Evolutionary conservation across 2,797 vertebrate genomes (phyloP).

Genomic region (Pseudomugil gertrudae): DNA sequence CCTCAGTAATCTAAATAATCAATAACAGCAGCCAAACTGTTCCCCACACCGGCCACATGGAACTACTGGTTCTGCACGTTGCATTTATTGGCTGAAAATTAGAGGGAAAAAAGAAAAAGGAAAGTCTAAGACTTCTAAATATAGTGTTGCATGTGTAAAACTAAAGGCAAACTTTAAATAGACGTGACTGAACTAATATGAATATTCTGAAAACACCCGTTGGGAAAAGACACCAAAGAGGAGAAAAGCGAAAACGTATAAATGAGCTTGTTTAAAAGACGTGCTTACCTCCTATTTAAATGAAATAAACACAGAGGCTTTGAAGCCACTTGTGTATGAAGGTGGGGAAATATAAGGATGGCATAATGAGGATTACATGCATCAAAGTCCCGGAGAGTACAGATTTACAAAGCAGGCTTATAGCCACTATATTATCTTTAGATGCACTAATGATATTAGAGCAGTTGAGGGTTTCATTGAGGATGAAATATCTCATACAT

Average conservation of each 20-base stretch:
- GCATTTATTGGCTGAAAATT: not conserved
- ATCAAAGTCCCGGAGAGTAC: slow-evolving; percentile 23
- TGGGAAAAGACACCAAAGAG: slow-evolving; percentile 15
- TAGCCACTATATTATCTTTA: slow-evolving; percentile 18
- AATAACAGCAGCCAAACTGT: not conserved
- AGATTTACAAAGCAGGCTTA: slow-evolving; percentile 30
- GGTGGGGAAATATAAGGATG: slow-evolving; percentile 21
- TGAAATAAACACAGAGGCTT: slow-evolving; percentile 27
- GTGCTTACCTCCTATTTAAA: slow-evolving; percentile 33
- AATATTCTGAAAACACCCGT: not conserved
- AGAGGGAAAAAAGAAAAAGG: not conserved
- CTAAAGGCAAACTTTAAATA: slow-evolving; percentile 5
- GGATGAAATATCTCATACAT: slow-evolving; percentile 36
- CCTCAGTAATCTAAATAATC: not conserved
- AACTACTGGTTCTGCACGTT: not conserved
- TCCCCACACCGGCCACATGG: not conserved
- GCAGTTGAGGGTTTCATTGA: slow-evolving; percentile 38
- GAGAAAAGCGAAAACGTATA: slow-evolving; percentile 12
- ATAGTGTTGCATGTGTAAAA: slow-evolving; percentile 7
- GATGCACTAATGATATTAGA: slow-evolving; percentile 16
- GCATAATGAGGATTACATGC: slow-evolving; percentile 55
- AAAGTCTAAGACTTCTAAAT: too few species aligned
- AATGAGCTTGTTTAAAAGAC: slow-evolving; percentile 18
- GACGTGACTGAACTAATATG: not conserved
- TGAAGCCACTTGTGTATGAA: slow-evolving; percentile 44